Base-by-base conservation (phyloP, 2,888 invertebrate genomes). In the Agonopterix arenella region DNA sequence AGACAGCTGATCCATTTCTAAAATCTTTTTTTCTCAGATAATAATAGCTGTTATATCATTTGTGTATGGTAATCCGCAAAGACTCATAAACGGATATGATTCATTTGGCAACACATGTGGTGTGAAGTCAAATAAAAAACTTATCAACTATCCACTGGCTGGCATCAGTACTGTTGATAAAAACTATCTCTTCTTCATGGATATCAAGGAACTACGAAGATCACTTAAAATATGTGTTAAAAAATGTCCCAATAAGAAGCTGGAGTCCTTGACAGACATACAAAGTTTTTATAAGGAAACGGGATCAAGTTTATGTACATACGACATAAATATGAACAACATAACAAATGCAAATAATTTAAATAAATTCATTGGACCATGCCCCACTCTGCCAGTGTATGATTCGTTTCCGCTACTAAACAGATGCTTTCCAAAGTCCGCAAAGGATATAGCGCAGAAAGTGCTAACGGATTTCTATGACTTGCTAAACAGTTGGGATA, bases 21-120 rank as follows among this genome's bases (percentile, higher is more conserved):
- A 28, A 28, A 5, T 5, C 28, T 52, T 57, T 59, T 49, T 55
- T 56, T 43, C 72, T 52, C 78, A 95, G 96, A 93, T 96, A 65
- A 91, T 95, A 59, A 93, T 96, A 60, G 96, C 96, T 36, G 94
- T 94, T 9, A 97, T 97, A 85, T 95, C 97, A 8, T 93, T 96
- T 73, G 95, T 96, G 1, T 96, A 95, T 75, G 97, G 97, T 11
- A 95, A 96, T 81, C 97, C 97, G 0, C 80, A 93, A 65, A 91
- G 97, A 57, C 91, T 97, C 43, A 93, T 97, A 55, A 96, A 97
- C 90, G 97, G 97, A 11, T 97, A 95, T 79, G 97, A 98, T 77
- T 97, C 96, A 50, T 98, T 96, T 88, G 97, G 97, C 8, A 98
- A 98, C 75, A 97, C 97, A 37, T 98, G 98, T 79, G 98, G 98